These are phyloP conservation scores for Lampris incognitus DNA, from an alignment of 2,113 vertebrate species.

Conservation along the genomic window DNA sequence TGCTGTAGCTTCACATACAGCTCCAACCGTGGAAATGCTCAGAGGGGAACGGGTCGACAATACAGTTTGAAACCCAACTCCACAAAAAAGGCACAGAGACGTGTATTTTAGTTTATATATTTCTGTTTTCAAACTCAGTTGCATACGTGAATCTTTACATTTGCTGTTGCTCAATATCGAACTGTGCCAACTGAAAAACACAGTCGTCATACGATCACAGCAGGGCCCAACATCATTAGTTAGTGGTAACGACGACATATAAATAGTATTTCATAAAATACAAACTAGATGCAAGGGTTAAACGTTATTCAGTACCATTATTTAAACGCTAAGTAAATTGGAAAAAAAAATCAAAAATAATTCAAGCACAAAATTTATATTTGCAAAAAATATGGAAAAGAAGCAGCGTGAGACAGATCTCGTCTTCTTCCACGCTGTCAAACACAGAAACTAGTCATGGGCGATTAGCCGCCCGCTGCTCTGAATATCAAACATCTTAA, in stretches of 20 bases:
- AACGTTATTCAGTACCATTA: constrained; percentile 74
- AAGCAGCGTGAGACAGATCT: constrained; percentile 55
- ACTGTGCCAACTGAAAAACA: constrained; percentile 49
- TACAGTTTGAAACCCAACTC: constrained; percentile 54
- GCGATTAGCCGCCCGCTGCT: constrained; percentile 50
- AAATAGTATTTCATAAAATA: constrained; percentile 71
- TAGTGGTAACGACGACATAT: constrained; percentile 70
- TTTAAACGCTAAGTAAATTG: constrained; percentile 56
- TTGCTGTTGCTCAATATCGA: constrained; percentile 69
- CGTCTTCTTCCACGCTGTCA: constrained; percentile 12
- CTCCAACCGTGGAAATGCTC: constrained; percentile 36
- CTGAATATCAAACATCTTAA: constrained; percentile 24
- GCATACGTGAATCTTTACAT: constrained; percentile 82
- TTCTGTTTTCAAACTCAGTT: constrained; percentile 65
- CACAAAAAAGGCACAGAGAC: constrained; percentile 74
- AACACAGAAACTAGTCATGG: constrained; percentile 54
- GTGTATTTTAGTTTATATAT: constrained; percentile 17
- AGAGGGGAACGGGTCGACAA: constrained; percentile 44
- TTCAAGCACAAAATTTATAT: constrained; percentile 69
- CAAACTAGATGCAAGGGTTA: constrained; percentile 59
- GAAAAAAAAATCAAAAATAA: constrained; percentile 10
- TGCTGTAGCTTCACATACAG: constrained; percentile 57
- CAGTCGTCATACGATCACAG: constrained; percentile 67
- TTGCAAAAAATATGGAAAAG: constrained; percentile 63
- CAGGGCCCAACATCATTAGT: constrained; percentile 60